phyloP scores from a whole-genome alignment of 2,113 vertebrate species.

The Meleagris gallopavo region DNA sequence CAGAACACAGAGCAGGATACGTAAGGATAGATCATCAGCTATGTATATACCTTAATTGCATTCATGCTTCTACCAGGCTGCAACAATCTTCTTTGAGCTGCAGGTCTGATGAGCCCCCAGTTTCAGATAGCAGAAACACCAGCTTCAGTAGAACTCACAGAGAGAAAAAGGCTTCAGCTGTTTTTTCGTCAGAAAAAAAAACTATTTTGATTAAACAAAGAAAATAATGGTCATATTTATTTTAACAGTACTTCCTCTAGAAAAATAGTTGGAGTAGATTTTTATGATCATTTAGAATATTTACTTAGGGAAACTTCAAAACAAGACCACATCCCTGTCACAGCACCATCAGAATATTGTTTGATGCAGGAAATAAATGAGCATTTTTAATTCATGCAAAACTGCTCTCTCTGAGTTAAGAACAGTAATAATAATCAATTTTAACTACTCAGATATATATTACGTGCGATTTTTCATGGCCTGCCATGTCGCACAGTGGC shows the following conservation, averaged over 20 bases:
- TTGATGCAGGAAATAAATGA: neutral
- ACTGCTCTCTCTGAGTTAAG: neutral
- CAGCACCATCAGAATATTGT: neutral
- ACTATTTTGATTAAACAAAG: slow-evolving; percentile 26
- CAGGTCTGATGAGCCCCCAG: neutral
- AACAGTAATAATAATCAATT: neutral
- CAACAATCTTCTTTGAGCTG: neutral
- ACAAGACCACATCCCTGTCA: neutral
- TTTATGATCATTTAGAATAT: slow-evolving; percentile 4
- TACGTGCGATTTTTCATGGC: neutral
- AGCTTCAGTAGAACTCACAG: neutral
- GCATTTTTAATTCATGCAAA: neutral
- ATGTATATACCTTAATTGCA: neutral
- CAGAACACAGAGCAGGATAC: neutral
- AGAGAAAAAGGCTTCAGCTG: neutral
- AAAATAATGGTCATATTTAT: slow-evolving; percentile 30
- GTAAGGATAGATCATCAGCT: neutral
- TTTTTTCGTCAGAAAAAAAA: neutral
- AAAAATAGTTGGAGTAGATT: neutral
- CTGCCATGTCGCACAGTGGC: neutral
- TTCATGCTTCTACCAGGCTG: neutral
- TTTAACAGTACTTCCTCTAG: slow-evolving; percentile 17
- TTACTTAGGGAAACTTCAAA: slow-evolving; percentile 40
- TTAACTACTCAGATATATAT: neutral
- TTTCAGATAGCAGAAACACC: neutral